These are phyloP conservation scores for Drosophila suzukii DNA, from an alignment of 1,140 invertebrate species.

Conservation along the genomic window DNA sequence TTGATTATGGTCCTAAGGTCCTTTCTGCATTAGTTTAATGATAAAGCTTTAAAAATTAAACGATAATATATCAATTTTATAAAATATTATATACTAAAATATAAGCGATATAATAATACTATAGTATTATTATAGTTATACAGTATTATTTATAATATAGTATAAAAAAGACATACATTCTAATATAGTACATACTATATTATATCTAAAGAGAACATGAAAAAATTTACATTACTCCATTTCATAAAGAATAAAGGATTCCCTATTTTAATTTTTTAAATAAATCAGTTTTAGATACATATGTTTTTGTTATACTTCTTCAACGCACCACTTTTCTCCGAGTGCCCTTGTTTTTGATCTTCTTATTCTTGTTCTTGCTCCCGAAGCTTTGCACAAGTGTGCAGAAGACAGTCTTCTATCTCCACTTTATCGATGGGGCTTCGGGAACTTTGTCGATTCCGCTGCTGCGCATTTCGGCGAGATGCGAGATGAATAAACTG, in stretches of 20 bases:
- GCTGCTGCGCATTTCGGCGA: slow-evolving; percentile 72
- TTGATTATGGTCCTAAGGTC: no score
- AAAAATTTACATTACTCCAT: no score
- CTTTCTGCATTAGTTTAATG: neutral
- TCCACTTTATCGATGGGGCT: slow-evolving; percentile 62
- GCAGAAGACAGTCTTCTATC: slow-evolving; percentile 36
- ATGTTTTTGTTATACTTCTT: no score
- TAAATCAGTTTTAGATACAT: neutral
- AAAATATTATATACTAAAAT: no score
- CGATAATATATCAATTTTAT: neutral
- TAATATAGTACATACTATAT: no score
- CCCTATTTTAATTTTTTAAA: neutral
- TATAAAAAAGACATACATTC: no score
- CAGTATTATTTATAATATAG: neutral
- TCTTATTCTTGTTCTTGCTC: slow-evolving; percentile 16
- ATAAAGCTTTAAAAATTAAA: neutral
- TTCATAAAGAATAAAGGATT: no score
- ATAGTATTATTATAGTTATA: no score
- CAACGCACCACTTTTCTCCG: neutral
- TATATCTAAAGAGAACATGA: no score
- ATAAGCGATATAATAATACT: no score
- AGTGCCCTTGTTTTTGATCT: slow-evolving; percentile 27
- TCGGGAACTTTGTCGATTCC: slow-evolving; percentile 68
- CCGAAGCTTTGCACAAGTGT: slow-evolving; percentile 69
- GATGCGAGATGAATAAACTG: slow-evolving; percentile 75